Evolutionary conservation across 1,140 invertebrate genomes (phyloP).

Genomic region (Phenacoccus solenopsis): DNA sequence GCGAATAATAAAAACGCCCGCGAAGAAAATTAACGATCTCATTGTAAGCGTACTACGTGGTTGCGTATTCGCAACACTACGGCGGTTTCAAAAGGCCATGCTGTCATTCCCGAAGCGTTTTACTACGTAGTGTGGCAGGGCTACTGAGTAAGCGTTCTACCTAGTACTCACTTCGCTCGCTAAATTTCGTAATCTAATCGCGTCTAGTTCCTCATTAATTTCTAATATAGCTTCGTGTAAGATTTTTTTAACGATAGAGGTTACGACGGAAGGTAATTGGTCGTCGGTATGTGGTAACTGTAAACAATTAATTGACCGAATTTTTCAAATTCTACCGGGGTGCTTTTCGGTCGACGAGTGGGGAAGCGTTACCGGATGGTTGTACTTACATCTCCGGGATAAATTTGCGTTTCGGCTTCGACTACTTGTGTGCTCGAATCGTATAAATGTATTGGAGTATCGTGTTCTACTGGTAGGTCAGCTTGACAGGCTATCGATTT

Average conservation of each 20-base stretch:
- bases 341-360: neutral
- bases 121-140: neutral
- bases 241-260: neutral
- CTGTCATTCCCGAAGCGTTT: neutral
- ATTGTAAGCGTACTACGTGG: too few species aligned
- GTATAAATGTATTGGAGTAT: neutral
- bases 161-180: constrained; percentile 1
- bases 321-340: neutral
- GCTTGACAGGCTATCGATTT: neutral
- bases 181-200: neutral
- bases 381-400: neutral
- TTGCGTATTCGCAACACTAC: too few species aligned
- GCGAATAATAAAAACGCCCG: neutral
- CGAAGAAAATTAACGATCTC: too few species aligned
- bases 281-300: neutral
- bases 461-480: neutral
- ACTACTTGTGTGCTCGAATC: neutral
- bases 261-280: neutral
- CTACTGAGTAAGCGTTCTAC: neutral
- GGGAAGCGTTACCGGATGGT: neutral
- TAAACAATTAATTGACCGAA: neutral
- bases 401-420: neutral
- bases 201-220: neutral
- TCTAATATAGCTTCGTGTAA: constrained; percentile 7
- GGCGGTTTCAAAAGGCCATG: neutral